Evolutionary conservation across 2,113 vertebrate species (phyloP).

Genomic region (Triplophysa rosa): DNA sequence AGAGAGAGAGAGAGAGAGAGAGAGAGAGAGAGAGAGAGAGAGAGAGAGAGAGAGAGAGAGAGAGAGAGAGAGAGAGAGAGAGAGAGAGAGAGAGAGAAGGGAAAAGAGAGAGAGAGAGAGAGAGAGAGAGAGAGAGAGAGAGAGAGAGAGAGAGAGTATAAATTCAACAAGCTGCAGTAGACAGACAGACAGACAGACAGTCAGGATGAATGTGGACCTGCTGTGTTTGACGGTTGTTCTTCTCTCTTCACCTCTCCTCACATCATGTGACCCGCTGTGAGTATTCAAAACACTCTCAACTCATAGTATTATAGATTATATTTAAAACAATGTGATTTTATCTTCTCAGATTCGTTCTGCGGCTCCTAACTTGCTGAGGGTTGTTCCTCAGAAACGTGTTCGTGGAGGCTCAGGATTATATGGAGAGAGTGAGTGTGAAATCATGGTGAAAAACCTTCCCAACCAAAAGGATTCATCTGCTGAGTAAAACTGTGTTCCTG

Average conservation of each 20-base stretch:
- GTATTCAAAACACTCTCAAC: slow-evolving; percentile 11
- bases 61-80: no score
- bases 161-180: no score
- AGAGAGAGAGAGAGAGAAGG: no score
- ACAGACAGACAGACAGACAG: slow-evolving; percentile 16
- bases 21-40: no score
- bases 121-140: no score
- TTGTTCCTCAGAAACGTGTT: slow-evolving; percentile 69
- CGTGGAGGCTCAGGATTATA: slow-evolving; percentile 72
- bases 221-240: slow-evolving; percentile 34
- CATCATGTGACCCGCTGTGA: slow-evolving; percentile 52
- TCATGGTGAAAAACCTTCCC: slow-evolving; percentile 64
- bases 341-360: slow-evolving; percentile 64
- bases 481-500: slow-evolving; percentile 47
- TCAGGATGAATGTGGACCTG: slow-evolving; percentile 37
- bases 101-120: no score
- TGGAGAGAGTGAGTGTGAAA: background rate
- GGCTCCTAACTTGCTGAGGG: slow-evolving; percentile 71
- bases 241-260: slow-evolving; percentile 41
- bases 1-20: no score
- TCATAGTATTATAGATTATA: background rate
- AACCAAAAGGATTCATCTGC: slow-evolving; percentile 38
- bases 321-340: background rate
- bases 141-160: no score
- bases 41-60: no score